phyloP scores from a whole-genome alignment of 2,113 vertebrate genomes.

The Archocentrus centrarchus region DNA sequence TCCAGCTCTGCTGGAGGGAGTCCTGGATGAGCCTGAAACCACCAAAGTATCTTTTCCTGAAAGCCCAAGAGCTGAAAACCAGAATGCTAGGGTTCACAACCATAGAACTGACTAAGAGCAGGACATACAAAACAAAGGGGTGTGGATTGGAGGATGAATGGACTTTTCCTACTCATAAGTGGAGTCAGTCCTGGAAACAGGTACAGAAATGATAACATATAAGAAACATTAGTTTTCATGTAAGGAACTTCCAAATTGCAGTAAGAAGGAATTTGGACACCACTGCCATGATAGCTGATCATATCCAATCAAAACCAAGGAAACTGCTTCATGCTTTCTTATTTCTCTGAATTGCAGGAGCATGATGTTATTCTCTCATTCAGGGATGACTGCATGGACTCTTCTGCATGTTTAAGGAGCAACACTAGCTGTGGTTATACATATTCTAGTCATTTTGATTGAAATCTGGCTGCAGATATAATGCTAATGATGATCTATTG shows the following conservation, averaged over 20 bases:
- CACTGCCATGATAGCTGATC: no score
- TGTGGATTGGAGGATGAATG: not conserved
- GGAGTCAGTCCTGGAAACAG: constrained; percentile 71
- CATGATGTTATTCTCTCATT: no score
- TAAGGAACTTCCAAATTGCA: not conserved
- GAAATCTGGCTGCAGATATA: no score
- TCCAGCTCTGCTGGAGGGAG: constrained; percentile 67
- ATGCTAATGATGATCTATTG: no score
- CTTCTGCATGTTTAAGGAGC: no score
- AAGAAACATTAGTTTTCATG: not conserved
- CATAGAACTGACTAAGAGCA: constrained; percentile 24
- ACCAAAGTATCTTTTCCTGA: constrained; percentile 69
- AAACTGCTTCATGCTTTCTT: no score
- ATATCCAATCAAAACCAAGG: no score
- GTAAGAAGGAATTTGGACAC: no score
- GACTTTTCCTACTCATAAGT: not conserved
- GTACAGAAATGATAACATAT: constrained; percentile 26
- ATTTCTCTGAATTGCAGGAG: no score
- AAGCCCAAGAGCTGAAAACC: constrained; percentile 27
- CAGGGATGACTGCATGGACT: no score
- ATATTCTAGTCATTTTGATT: no score
- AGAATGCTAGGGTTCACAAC: constrained; percentile 25
- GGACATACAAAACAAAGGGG: constrained; percentile 22
- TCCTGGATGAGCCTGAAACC: constrained; percentile 76
- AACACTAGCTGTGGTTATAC: no score